Evolutionary conservation across 2,888 invertebrate species (phyloP).

Genomic region (Protonemura montana): DNA sequence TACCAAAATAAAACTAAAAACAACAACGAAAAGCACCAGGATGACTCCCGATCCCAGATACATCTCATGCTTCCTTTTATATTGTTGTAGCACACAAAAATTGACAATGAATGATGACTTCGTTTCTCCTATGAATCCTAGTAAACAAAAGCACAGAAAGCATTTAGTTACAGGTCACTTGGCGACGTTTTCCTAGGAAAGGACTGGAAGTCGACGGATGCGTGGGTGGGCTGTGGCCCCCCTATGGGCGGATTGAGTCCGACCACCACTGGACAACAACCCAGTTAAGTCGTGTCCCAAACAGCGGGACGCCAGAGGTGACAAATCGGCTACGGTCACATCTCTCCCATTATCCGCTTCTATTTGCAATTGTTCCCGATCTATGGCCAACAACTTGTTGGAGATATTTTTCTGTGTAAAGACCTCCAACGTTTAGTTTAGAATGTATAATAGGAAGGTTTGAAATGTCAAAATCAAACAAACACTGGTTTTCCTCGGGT

Average conservation of each 20-base stretch:
- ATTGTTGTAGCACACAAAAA: constrained; percentile 28
- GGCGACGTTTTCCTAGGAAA: background rate
- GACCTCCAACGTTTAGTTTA: constrained; percentile 34
- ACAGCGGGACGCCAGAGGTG: constrained; percentile 39
- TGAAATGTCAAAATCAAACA: constrained; percentile 32
- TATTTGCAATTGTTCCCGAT: constrained; percentile 39
- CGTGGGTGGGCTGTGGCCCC: constrained; percentile 37
- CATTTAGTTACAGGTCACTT: constrained; percentile 36
- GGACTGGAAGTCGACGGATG: background rate
- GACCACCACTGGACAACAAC: constrained; percentile 26
- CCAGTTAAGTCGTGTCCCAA: background rate
- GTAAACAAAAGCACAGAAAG: constrained; percentile 1
- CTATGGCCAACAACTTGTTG: constrained; percentile 37
- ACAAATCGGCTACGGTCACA: constrained; percentile 43
- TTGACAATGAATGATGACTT: constrained; percentile 44
- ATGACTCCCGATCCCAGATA: background rate
- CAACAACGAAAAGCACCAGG: background rate
- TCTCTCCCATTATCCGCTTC: constrained; percentile 16
- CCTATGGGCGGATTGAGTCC: background rate
- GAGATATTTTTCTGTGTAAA: constrained; percentile 16
- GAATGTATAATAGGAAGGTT: background rate
- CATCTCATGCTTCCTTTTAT: background rate
- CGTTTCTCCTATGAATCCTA: background rate
- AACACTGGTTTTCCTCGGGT: constrained; percentile 14
- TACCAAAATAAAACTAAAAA: background rate